A percentile compares a stretch with the other conserved stretches of the same genome.
These are phyloP conservation scores for Parotocinclus haroldoi DNA, from an alignment of 2,797 vertebrate genomes.

Conservation along the genomic window DNA sequence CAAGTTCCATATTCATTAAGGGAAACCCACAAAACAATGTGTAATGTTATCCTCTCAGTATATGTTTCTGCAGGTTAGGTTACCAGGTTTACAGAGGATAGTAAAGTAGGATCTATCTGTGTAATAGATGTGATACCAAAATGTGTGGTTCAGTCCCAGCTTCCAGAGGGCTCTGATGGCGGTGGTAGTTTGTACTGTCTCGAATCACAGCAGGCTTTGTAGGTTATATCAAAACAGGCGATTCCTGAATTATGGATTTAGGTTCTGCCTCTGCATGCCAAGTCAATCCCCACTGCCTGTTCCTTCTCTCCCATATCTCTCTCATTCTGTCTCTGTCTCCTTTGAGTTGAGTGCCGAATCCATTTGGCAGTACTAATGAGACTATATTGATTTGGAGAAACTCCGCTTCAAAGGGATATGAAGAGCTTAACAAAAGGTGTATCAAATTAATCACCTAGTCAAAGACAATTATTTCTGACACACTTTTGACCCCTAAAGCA, in stretches of 20 bases:
- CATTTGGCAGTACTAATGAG: constrained; percentile 66
- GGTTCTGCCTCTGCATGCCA: background rate
- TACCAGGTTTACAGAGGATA: too few relatives aligned
- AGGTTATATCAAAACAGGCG: background rate
- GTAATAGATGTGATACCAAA: too few relatives aligned
- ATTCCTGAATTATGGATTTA: constrained; percentile 1
- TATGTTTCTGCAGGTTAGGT: too few relatives aligned
- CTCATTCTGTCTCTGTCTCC: constrained; percentile 10
- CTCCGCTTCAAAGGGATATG: constrained; percentile 63
- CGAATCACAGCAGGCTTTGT: background rate
- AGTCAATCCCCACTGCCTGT: background rate
- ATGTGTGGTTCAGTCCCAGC: background rate
- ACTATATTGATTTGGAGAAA: constrained; percentile 68
- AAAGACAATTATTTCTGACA: constrained; percentile 48
- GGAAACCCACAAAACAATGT: too few relatives aligned
- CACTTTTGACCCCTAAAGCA: constrained; percentile 4
- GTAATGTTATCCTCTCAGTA: too few relatives aligned
- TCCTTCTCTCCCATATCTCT: constrained; percentile 6
- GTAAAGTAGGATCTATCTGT: background rate
- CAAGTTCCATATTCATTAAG: too few relatives aligned
- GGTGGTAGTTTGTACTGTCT: background rate
- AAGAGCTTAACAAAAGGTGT: constrained; percentile 61
- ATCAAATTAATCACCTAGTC: constrained; percentile 66
- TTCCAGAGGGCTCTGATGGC: background rate
- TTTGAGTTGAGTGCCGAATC: constrained; percentile 28